phyloP scores from a whole-genome alignment of 2,113 vertebrate genomes.

The Mormyrus lacerda region DNA sequence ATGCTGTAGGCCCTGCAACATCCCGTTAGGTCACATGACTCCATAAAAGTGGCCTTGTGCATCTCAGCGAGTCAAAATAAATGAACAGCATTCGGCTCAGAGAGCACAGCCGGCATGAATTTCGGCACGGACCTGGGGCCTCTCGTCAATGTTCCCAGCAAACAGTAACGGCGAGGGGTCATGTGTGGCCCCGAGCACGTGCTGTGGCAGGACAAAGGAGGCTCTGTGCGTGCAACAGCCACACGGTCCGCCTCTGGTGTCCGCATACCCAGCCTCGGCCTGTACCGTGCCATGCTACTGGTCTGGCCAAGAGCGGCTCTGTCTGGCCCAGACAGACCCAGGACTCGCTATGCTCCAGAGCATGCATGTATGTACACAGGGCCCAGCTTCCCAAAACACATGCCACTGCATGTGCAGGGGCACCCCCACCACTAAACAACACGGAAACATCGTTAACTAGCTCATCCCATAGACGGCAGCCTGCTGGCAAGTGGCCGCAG shows the following conservation, averaged over 20 bases:
- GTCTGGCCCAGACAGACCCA: neutral
- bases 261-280: neutral
- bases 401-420: neutral
- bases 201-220: neutral
- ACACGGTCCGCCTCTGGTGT: neutral
- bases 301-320: neutral
- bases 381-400: neutral
- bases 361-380: neutral
- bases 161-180: neutral
- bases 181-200: neutral
- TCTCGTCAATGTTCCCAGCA: neutral
- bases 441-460: neutral
- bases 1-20: neutral
- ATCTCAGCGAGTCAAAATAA: neutral
- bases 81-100: neutral
- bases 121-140: neutral
- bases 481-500: neutral
- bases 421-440: neutral
- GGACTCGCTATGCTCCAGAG: neutral
- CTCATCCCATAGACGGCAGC: neutral
- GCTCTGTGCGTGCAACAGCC: neutral
- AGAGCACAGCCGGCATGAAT: neutral
- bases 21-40: neutral
- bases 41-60: neutral
- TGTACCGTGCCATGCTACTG: neutral